Evolutionary conservation across 2,888 invertebrate genomes (phyloP), one percentile per base, ranked within the genome.

Genomic region (Glaucopsyche alexis): DNA sequence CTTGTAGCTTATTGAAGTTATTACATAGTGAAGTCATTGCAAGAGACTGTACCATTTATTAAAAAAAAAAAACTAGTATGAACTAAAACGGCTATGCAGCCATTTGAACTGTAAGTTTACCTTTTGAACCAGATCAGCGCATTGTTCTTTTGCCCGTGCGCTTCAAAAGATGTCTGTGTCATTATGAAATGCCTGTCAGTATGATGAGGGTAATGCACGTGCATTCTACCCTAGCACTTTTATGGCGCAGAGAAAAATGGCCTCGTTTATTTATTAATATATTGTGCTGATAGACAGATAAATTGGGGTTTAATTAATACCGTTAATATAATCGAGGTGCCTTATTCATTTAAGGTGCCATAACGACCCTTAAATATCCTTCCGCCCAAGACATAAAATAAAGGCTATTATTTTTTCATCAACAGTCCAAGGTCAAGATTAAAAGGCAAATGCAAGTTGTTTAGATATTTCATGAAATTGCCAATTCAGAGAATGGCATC

Each of bases 141-240:
- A 60, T 60, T 60, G 60, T 60, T 60, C 60, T 60, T 29, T 7
- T 29, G 29, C 13, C 19, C 19, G 42, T 42, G 29, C 29, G 29
- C 29, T 6, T 60, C 14, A 60, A 60, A 19, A 60, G 60, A 13
- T 38, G 60, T 60, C 60, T 55, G 60, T 60, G 60, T 60, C 60
- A 60, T 60, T 38, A 60, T 38, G 29, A 29, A 55, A 19, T 19
- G 19, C 9, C 60, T 38, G 60, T 60, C 60, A 60, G 60, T 38
- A 11, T 60, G 60, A 60, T 38, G 60, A 60, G 29, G 60, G 60
- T 60, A n/a, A 50, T 50, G 19, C 7, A 47, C 47, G 42, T 42
- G 55, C 55, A 19, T 55, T 52, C 52, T 52, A 52, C 29, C 19
- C 29, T 13, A 38, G 13, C 60, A 13, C 60, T 60, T 60, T 60